These are phyloP conservation scores for Chrysomela aeneicollis DNA, from an alignment of 2,888 invertebrate genomes.

Conservation along the genomic window DNA sequence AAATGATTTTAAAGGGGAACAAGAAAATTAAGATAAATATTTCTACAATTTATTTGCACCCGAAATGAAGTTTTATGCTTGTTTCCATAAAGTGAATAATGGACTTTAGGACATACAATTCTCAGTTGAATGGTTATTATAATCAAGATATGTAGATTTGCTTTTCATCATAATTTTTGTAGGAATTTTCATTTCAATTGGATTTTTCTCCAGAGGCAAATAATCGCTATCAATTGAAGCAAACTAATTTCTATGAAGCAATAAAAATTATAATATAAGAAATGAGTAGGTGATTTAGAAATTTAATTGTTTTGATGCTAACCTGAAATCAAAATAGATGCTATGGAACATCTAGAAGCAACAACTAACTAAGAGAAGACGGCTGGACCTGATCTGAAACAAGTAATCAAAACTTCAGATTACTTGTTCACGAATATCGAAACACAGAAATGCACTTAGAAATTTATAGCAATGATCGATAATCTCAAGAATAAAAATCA, in stretches of 20 bases:
- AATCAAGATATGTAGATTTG: too few relatives aligned
- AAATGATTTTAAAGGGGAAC: too few relatives aligned
- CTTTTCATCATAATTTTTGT: too few relatives aligned
- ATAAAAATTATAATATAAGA: neutral
- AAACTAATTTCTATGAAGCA: neutral
- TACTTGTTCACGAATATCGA: conserved; percentile 46
- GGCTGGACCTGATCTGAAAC: conserved; percentile 45
- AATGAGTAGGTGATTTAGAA: neutral
- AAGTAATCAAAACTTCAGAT: conserved; percentile 51
- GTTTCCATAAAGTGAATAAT: too few relatives aligned
- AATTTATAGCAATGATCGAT: neutral
- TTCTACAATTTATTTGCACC: too few relatives aligned
- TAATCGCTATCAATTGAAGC: neutral
- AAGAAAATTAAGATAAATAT: too few relatives aligned
- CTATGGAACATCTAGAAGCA: conserved; percentile 26
- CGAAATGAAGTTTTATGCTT: too few relatives aligned
- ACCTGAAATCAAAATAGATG: conserved; percentile 30
- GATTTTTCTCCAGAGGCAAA: neutral
- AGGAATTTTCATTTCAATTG: too few relatives aligned
- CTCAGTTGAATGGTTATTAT: too few relatives aligned
- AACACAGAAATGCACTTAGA: conserved; percentile 9
- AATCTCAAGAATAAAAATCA: neutral
- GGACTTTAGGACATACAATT: too few relatives aligned
- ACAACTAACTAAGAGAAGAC: conserved; percentile 21
- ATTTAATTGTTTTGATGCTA: conserved; percentile 13